Evolutionary conservation across 1,140 invertebrate species (phyloP), one percentile per base, ranked within the genome.

Genomic region (Drosophila bifasciata): DNA sequence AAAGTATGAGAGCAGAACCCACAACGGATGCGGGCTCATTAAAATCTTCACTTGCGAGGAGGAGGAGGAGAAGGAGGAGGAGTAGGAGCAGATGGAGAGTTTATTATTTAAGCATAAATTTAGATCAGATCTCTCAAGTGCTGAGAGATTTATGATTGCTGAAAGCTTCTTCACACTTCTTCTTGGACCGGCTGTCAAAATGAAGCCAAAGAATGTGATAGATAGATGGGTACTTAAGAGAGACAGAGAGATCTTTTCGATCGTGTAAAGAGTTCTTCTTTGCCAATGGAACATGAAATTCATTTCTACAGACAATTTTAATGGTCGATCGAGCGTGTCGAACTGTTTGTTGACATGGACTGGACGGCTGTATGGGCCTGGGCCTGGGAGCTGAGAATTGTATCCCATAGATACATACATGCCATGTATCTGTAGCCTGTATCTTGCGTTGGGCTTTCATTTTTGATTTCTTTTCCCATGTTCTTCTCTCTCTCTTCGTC

Each of bases 281-380:
- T 49, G 70, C 69, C 60, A 74, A 74, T 74, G 70, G 71, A 74
- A 74, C 70, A 74, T 74, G 70, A 74, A 74, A 74, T 74, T 64
- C 70, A 74, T 71, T 74, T 74, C 71, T 45, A 21, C 69, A 49
- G 73, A 74, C 70, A 45, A 74, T 74, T 74, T 74, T 74, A 74
- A 74, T 74, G 70, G 70, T 23, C 70, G 70, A 74, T 74, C 70
- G 60, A 64, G 70, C 70, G 69, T 74, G 70, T 74, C 60, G 70
- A 57, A 73, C 70, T 73, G 70, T 73, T 73, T 72, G 68, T 72
- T 59, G 70, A 74, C 51, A 72, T 72, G 69, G 25, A 25, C 25
- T 19, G 16, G 59, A 19, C 50, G 51, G 41, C 51, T 23, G 62
- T n/a, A n/a, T n/a, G n/a, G 21, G 21, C 39, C 25, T 39, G 70